Base-by-base conservation (phyloP, 35 echinoderm and acorn worm species). In the Stichopus chloronotus region DNA sequence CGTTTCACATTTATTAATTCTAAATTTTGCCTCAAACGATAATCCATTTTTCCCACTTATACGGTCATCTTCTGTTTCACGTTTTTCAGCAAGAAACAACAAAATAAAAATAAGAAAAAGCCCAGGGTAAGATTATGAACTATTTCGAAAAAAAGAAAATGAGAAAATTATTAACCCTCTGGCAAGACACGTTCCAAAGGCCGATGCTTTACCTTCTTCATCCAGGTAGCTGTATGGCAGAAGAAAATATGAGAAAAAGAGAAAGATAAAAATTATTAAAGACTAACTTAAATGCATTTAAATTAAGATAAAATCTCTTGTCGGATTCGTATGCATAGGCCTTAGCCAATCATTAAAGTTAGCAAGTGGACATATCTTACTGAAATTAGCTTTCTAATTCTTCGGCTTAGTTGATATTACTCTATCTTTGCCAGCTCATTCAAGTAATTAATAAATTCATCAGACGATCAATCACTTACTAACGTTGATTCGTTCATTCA, bases 21-120 rank as follows among this genome's bases (percentile, higher is more conserved):
- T 58, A 85, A 85, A 85, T 85, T 85, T 85, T 58, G 82, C 82
- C 82, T 58, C 56, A 85, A 85, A 85, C 82, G 54, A 85, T 58
- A 85, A 85, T 85, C 82, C 82, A 85, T 85, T 85, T 85, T 20
- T 85, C 82, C 82, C 57, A 85, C 82, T 85, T 85, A 58, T 58
- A 58, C 82, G 82, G 82, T 85, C 82, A 85, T 85, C 82, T 85
- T 85, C 7, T 57, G 82, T 85, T 85, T 85, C 82, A 58, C 82
- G 82, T 85, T 53, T 59, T 56, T 22, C 30, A 43, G 30, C 30
- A 43, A 43, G 30, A 43, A 43, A 43, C 30, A 43, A 43, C 30
- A 43, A 43, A 43, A 43, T 43, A 43, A 43, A 43, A 43, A 43
- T 43, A 58, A 53, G 24, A 85, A 57, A 58, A 85, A 56, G 55